Evolutionary conservation across 2,113 vertebrate species (phyloP).

Genomic region (Lepidothrix coronata): DNA sequence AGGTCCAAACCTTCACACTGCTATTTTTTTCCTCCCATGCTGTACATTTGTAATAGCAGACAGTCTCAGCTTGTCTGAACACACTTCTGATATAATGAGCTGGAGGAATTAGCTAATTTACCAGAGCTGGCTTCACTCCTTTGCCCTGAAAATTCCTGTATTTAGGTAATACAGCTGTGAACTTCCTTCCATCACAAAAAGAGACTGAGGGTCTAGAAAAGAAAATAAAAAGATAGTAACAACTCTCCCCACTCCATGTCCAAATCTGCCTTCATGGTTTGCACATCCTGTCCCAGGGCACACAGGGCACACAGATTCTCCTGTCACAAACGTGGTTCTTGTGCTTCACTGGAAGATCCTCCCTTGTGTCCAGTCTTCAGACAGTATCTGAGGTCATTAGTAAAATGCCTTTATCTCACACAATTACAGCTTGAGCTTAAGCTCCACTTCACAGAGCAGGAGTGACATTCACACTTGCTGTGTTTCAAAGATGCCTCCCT

Average conservation of each 20-base stretch:
- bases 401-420: neutral
- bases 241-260: neutral
- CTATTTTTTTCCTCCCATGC: neutral
- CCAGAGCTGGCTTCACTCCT: neutral
- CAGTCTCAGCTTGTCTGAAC: constrained; percentile 5
- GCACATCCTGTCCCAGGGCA: neutral
- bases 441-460: neutral
- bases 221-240: neutral
- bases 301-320: neutral
- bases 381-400: neutral
- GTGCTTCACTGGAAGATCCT: neutral
- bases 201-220: neutral
- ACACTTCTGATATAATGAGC: neutral
- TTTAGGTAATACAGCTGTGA: neutral
- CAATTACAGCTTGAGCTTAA: neutral
- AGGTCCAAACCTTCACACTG: neutral
- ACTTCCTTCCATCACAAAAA: neutral
- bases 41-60: neutral
- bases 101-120: constrained; percentile 44
- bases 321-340: neutral
- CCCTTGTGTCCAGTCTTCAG: neutral
- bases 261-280: neutral
- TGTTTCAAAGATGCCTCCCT: neutral
- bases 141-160: neutral
- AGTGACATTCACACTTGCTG: neutral